phyloP scores from a whole-genome alignment of 2,797 vertebrate genomes.

The Hozukius guyotensis region DNA sequence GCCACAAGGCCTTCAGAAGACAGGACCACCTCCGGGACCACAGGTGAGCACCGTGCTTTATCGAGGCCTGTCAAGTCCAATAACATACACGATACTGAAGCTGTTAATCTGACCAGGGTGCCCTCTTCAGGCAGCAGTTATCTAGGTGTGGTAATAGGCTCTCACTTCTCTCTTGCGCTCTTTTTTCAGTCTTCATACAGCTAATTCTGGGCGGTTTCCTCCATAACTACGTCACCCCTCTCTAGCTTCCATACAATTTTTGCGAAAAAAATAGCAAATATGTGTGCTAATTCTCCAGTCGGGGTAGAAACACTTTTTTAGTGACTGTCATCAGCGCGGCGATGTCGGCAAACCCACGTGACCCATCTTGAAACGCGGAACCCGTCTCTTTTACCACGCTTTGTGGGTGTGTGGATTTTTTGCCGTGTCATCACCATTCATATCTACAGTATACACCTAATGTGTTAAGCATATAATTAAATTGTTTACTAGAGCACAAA shows the following conservation, averaged over 20 bases:
- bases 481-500: no score
- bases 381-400: no score
- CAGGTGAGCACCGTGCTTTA: slow-evolving; percentile 82
- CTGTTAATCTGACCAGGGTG: neutral
- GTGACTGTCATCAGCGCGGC: no score
- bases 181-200: neutral
- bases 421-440: no score
- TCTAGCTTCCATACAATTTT: no score
- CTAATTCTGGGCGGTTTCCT: neutral
- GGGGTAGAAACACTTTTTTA: no score
- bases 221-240: neutral
- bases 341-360: no score
- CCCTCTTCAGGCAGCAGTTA: neutral
- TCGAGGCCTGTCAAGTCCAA: neutral
- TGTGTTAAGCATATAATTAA: no score
- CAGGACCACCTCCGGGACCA: slow-evolving; percentile 98
- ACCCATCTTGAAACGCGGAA: no score
- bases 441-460: no score
- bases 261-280: neutral
- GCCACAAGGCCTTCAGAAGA: slow-evolving; percentile 97
- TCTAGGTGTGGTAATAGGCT: neutral
- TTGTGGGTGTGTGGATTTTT: no score
- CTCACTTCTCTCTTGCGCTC: neutral
- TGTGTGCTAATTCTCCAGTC: no score
- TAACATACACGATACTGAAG: neutral